Conservation (phyloP, 1,140 invertebrate genomes). For the Ostrea edulis region DNA sequence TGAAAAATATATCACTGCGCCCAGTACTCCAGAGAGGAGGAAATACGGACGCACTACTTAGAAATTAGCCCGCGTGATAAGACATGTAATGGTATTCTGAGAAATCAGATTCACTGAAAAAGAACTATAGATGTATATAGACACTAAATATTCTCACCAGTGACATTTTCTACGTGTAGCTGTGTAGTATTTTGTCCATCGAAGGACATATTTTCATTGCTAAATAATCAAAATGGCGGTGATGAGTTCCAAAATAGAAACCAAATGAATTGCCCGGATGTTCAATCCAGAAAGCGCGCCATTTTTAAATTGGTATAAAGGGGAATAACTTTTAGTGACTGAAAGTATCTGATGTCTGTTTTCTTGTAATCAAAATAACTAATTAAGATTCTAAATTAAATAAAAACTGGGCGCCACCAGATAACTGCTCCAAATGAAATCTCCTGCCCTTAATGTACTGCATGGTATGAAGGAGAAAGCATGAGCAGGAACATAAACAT, state of each 20-base stretch:
- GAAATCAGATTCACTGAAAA: background rate
- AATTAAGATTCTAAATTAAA: too few species aligned
- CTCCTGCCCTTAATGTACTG: too few species aligned
- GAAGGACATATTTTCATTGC: slow-evolving; percentile 71
- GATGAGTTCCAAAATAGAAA: slow-evolving; percentile 48
- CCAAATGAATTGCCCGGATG: background rate
- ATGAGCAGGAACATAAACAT: too few species aligned
- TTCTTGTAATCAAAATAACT: too few species aligned
- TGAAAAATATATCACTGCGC: slow-evolving; percentile 67
- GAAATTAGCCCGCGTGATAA: slow-evolving; percentile 59
- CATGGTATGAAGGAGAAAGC: too few species aligned
- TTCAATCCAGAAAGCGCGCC: background rate
- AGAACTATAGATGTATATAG: slow-evolving; percentile 1
- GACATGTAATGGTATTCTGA: background rate
- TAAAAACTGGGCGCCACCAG: too few species aligned
- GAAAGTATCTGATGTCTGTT: too few species aligned
- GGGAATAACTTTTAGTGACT: background rate
- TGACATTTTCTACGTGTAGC: slow-evolving; percentile 74
- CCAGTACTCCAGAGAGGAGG: slow-evolving; percentile 58
- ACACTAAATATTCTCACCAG: slow-evolving; percentile 62
- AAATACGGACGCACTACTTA: slow-evolving; percentile 57
- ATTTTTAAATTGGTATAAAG: background rate
- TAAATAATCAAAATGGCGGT: slow-evolving; percentile 75
- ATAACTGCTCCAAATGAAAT: too few species aligned
- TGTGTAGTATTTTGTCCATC: slow-evolving; percentile 67